phyloP scores from a whole-genome alignment of 2,113 vertebrate species.

The Probosciger aterrimus region DNA sequence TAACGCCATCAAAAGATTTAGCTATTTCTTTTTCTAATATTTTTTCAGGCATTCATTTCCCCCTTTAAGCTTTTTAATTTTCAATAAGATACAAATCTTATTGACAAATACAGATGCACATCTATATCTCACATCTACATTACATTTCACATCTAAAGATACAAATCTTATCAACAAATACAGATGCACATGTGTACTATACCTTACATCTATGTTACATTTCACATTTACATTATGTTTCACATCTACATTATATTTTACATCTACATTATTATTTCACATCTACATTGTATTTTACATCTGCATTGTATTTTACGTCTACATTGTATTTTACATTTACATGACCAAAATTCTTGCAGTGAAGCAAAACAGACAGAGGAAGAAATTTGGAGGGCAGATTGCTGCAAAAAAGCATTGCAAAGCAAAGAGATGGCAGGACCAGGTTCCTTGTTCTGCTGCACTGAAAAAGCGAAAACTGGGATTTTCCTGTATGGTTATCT shows the following conservation, averaged over 20 bases:
- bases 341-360: background rate
- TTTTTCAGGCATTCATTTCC: background rate
- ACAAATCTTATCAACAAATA: background rate
- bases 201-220: background rate
- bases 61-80: background rate
- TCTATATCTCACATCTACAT: background rate
- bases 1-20: fast-evolving
- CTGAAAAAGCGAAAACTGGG: background rate
- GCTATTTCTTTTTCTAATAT: background rate
- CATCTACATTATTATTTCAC: background rate
- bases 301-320: background rate
- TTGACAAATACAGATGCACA: background rate
- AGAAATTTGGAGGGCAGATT: background rate
- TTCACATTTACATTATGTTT: background rate
- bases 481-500: background rate
- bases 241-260: background rate
- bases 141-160: background rate
- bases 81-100: background rate
- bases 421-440: background rate
- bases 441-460: background rate
- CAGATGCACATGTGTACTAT: too few relatives aligned
- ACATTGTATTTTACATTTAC: background rate
- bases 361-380: background rate
- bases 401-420: background rate
- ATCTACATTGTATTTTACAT: background rate